Evolutionary conservation across 2,888 invertebrate genomes (phyloP).

Genomic region (Ennomos fuscantarius): DNA sequence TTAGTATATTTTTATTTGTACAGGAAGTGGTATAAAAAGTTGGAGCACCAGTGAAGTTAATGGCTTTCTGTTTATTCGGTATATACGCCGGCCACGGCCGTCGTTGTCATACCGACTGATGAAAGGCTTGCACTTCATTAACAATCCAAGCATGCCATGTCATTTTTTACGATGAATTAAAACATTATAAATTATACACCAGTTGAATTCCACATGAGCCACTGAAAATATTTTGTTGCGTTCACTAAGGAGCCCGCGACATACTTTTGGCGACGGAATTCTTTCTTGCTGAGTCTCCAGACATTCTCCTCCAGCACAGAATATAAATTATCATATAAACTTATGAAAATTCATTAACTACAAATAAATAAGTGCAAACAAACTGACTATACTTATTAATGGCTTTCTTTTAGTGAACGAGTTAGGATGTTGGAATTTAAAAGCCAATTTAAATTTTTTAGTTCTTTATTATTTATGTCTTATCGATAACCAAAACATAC

Average conservation of each 20-base stretch:
- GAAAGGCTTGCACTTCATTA: constrained; percentile 40
- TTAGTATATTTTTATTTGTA: not conserved
- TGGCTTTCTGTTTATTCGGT: constrained; percentile 6
- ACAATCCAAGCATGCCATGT: constrained; percentile 29
- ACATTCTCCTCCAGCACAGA: constrained; percentile 17
- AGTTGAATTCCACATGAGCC: constrained; percentile 56
- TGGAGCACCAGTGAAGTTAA: constrained; percentile 1
- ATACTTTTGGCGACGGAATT: constrained; percentile 49
- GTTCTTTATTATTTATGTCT: constrained; percentile 17
- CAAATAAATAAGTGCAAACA: not conserved
- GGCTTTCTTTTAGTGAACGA: constrained; percentile 1
- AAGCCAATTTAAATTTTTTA: too few relatives aligned
- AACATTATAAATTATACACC: constrained; percentile 65
- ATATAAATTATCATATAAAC: constrained; percentile 21
- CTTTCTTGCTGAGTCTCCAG: constrained; percentile 39
- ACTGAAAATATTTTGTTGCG: constrained; percentile 47
- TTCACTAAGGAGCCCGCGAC: constrained; percentile 50
- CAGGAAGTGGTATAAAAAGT: constrained; percentile 18
- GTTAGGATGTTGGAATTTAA: not conserved
- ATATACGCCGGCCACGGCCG: not conserved
- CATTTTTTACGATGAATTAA: constrained; percentile 54
- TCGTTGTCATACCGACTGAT: constrained; percentile 13
- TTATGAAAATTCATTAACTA: constrained; percentile 14
- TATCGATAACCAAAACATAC: constrained; percentile 16
- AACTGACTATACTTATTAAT: constrained; percentile 3